Conservation (phyloP, 2,797 vertebrate species). For the Erethizon dorsatum region DNA sequence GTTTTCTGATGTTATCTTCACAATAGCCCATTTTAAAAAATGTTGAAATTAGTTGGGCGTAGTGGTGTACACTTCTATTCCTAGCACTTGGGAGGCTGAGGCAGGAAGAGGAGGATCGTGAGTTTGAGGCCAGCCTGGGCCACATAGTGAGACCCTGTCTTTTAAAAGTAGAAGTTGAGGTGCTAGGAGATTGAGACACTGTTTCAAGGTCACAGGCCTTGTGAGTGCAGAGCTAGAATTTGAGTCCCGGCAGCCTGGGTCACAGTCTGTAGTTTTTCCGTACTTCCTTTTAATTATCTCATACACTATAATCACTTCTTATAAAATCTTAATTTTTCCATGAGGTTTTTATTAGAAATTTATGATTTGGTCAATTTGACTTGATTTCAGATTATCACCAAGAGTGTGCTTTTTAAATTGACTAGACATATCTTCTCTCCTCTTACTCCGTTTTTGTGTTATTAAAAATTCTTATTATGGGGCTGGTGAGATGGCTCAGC, state of each 20-base stretch:
- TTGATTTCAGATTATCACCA: conserved; percentile 56
- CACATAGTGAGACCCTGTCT: neutral
- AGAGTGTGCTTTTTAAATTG: conserved; percentile 34
- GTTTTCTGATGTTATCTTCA: neutral
- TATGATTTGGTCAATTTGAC: conserved; percentile 46
- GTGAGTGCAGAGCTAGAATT: neutral
- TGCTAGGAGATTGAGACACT: neutral
- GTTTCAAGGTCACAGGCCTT: neutral
- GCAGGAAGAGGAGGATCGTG: neutral
- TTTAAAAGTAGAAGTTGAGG: neutral
- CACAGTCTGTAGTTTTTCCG: neutral
- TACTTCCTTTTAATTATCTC: neutral
- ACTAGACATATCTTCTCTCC: neutral
- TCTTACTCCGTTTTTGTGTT: neutral
- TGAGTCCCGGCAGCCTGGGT: neutral
- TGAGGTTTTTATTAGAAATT: conserved; percentile 70
- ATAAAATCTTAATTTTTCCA: conserved; percentile 16
- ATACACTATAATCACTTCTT: neutral
- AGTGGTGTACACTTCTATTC: neutral
- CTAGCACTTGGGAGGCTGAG: neutral
- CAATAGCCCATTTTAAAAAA: neutral
- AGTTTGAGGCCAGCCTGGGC: neutral
- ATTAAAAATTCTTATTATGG: neutral
- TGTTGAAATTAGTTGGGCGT: neutral
- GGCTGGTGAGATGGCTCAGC: too few species aligned